Base-by-base conservation (phyloP, 2,113 vertebrate species). In the Tragelaphus buxtoni region DNA sequence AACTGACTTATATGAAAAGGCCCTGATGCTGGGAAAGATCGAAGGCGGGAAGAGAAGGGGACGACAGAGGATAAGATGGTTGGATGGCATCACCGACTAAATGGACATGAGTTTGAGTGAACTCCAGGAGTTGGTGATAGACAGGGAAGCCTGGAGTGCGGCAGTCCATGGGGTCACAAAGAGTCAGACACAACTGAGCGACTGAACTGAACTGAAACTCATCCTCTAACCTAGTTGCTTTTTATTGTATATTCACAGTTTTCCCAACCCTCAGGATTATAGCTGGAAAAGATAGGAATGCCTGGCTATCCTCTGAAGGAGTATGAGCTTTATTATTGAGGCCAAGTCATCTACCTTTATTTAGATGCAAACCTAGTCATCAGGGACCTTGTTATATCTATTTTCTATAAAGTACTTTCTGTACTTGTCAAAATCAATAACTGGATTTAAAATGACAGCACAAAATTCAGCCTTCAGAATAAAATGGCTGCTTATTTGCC, bases 351-450 rank as follows among this genome's bases (percentile, higher is more conserved):
- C 58, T 47, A 24, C 69, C n/a, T 87, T 84, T 94, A 39, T 92
- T 96, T 96, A 51, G 9, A 94, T 85, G 87, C 65, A 83, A 79
- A 81, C 63, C 81, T 95, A 53, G 76, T 61, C 80, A 39, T 55
- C 28, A 76, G 65, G 18, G 83, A 69, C 47, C 28, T 94, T 95
- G 92, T 83, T 74, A 53, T 61, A 61, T 60, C 80, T 91, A 18
- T 92, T 95, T 93, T 87, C 95, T 84, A 16, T 49, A 53, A 65
- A 94, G 47, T 7, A 69, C 49, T 16, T 89, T 95, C 22, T 95
- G 49, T 80, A 76, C 79, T 60, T 97, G 47, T 92, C 47, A 95
- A 93, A 80, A 95, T 61, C 93, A 93, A 39, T 97, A 97, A 61
- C 65, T 90, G 69, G 0, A 69, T 97, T 93, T 95, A 49, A 80